Evolutionary conservation across 1,140 invertebrate genomes (phyloP), one percentile per base, ranked within the genome.

Genomic region (Paralvinella palmiformis): DNA sequence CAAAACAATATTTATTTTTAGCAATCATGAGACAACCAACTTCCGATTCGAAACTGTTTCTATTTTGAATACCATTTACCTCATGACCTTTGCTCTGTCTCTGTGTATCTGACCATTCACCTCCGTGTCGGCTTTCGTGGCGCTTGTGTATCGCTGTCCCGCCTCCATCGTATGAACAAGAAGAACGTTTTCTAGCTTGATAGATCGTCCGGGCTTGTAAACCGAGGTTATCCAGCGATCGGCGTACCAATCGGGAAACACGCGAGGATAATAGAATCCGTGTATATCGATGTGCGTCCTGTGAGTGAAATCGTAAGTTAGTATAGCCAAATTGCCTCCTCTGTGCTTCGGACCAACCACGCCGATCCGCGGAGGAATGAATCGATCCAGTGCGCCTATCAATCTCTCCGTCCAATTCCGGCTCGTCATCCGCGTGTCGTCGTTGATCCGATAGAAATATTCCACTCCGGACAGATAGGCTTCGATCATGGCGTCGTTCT

Each of bases 201-300:
- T 52, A n/a, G 27, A 20, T 52, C 48, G 48, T 52, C 20, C 48
- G 7, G 48, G 48, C 2, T 41, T 41, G 45, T 60, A 60, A 10
- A 60, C 33, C 1, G n/a, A 7, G 10, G 35, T 44, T 44, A 60
- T 60, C 59, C 59, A 60, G 37, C 45, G 41, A 41, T 60, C 59
- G 3, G 59, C 59, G 36, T 41, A 60, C 59, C 59, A 60, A 20
- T 60, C 59, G n/a, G 59, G 41, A 27, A 60, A 60, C 33, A 44
- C 37, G 41, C 59, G 13, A n/a, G 59, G 59, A 17, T 61, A 61
- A 31, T 61, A 50, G 27, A 45, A 61, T n/a, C 59, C 59, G n/a
- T 48, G 27, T 15, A 61, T 27, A 29, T 52, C 48, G 7, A 52
- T 20, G 20, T 52, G 48, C n/a, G 48, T 52, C 27, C 48, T 5